These are phyloP conservation scores for Patella caerulea DNA, from an alignment of 2,888 invertebrate genomes.

Conservation along the genomic window DNA sequence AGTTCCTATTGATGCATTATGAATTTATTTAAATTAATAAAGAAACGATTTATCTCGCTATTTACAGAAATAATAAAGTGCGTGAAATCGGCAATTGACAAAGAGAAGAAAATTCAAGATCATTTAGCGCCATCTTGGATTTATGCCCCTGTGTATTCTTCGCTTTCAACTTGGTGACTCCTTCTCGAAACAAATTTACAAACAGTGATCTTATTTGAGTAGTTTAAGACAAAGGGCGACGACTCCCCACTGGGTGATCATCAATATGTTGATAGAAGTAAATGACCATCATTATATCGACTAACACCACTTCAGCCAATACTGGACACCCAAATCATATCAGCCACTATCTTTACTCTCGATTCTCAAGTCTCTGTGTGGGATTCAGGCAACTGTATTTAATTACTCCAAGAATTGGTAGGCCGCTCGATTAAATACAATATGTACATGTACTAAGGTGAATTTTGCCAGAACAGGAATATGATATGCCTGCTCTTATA, in stretches of 20 bases:
- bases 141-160: background rate
- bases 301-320: conserved; percentile 10
- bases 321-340: conserved; percentile 9
- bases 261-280: conserved; percentile 12
- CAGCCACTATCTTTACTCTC: background rate
- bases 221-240: background rate
- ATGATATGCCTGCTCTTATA: too few relatives aligned
- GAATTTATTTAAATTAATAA: conserved; percentile 11
- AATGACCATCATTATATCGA: conserved; percentile 9
- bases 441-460: too few relatives aligned
- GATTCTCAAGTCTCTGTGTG: background rate
- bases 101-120: background rate
- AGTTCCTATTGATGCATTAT: background rate
- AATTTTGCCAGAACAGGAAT: too few relatives aligned
- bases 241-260: conserved; percentile 5
- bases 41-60: background rate
- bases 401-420: too few relatives aligned
- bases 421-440: too few relatives aligned
- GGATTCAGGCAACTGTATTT: too few relatives aligned
- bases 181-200: conserved; percentile 7
- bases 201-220: background rate
- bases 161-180: background rate
- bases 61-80: background rate
- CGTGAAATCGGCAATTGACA: conserved; percentile 5
- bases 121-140: conserved; percentile 7